A percentile compares a stretch with the other conserved stretches of the same genome.
phyloP scores from a whole-genome alignment of 2,888 invertebrate genomes.

The Tetranychus truncatus region DNA sequence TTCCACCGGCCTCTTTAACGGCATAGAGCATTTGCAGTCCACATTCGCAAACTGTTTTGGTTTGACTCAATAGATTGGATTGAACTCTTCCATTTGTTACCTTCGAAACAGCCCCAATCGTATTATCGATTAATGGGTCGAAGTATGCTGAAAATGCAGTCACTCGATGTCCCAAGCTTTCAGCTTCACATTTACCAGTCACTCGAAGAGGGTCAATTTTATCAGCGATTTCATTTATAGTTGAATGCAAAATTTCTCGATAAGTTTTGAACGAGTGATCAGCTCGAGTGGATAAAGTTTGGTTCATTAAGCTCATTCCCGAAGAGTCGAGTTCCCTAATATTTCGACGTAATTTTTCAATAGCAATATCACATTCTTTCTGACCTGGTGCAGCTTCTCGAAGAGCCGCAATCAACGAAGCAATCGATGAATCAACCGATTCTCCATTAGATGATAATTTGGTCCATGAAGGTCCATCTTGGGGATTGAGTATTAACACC shows the following conservation, averaged over 20 bases:
- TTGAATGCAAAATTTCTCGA: constrained; percentile 16
- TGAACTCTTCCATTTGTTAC: constrained; percentile 72
- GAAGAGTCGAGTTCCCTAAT: constrained; percentile 68
- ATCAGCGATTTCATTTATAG: constrained; percentile 56
- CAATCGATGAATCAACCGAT: constrained; percentile 87
- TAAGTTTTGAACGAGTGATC: constrained; percentile 45
- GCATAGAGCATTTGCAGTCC: constrained; percentile 63
- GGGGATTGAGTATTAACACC: constrained; percentile 65
- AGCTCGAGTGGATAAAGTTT: constrained; percentile 48
- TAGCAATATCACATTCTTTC: constrained; percentile 67
- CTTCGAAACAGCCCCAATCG: constrained; percentile 62
- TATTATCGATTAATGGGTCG: constrained; percentile 62
- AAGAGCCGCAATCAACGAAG: constrained; percentile 74
- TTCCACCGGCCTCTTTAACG: constrained; percentile 74
- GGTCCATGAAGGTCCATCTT: constrained; percentile 86
- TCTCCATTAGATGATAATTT: constrained; percentile 79
- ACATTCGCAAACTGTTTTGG: constrained; percentile 86
- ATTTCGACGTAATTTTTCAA: constrained; percentile 53
- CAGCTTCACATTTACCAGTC: constrained; percentile 75
- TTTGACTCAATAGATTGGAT: constrained; percentile 65
- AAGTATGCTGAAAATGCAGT: constrained; percentile 47
- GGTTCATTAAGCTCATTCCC: constrained; percentile 66
- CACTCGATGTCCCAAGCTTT: constrained; percentile 70
- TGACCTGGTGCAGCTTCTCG: constrained; percentile 68
- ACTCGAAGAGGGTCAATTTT: constrained; percentile 62